These are phyloP conservation scores for Microdon myrmicae DNA, from an alignment of 2,888 invertebrate species.

Conservation along the genomic window DNA sequence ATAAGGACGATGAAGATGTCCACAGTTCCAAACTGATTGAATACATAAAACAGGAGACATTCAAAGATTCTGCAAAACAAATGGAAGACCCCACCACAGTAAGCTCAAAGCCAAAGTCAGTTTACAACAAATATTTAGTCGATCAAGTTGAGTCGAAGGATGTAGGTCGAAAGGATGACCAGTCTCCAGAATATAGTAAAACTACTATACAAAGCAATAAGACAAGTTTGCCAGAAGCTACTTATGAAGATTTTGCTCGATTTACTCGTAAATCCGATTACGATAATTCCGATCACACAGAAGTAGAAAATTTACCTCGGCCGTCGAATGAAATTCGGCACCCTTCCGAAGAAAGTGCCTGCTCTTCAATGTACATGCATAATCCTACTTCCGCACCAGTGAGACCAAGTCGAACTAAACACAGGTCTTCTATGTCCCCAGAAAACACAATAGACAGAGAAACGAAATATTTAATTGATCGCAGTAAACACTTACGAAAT, in stretches of 20 bases:
- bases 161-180: too few species aligned
- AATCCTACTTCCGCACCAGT: conserved; percentile 53
- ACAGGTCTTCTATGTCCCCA: conserved; percentile 24
- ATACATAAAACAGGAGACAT: conserved; percentile 38
- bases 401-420: conserved; percentile 42
- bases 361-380: conserved; percentile 25
- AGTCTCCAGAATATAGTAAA: too few species aligned
- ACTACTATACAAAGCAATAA: too few species aligned
- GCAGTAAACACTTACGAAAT: conserved; percentile 63
- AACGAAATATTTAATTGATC: conserved; percentile 62
- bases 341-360: conserved; percentile 48
- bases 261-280: conserved; percentile 33
- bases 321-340: conserved; percentile 42
- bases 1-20: conserved; percentile 23
- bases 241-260: conserved; percentile 43
- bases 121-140: conserved; percentile 5
- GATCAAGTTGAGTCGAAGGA: conserved; percentile 26
- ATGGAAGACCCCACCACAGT: conserved; percentile 9
- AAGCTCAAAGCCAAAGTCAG: conserved; percentile 11
- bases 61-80: conserved; percentile 19
- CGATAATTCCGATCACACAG: conserved; percentile 8
- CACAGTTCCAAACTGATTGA: conserved; percentile 36
- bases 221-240: conserved; percentile 31
- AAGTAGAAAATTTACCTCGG: conserved; percentile 12
- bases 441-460: conserved; percentile 57